Evolutionary conservation across 2,113 vertebrate species (phyloP).

Genomic region (Cercocebus atys): DNA sequence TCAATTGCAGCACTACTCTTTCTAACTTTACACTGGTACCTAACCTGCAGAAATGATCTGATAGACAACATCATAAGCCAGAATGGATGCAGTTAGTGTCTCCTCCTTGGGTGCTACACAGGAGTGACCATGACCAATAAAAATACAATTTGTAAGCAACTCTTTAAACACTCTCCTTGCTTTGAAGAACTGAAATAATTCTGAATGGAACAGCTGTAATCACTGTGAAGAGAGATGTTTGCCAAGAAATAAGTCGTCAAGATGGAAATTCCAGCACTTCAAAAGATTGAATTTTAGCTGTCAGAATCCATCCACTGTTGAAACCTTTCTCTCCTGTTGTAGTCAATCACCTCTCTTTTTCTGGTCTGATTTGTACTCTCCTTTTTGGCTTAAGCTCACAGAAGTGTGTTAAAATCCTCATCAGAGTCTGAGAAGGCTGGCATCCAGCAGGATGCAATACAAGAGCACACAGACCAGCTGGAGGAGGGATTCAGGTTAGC

Average conservation of each 20-base stretch:
- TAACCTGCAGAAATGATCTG: neutral
- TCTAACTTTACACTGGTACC: neutral
- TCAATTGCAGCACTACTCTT: neutral
- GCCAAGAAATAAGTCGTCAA: slow-evolving; percentile 18
- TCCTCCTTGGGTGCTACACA: neutral
- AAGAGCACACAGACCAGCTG: neutral
- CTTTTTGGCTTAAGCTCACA: neutral
- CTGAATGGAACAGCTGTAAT: slow-evolving; percentile 22
- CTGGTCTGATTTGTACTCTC: neutral
- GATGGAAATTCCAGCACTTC: neutral
- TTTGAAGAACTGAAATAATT: slow-evolving; percentile 53
- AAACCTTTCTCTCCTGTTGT: neutral
- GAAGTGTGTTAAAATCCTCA: neutral
- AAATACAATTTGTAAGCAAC: neutral
- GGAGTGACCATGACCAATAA: neutral
- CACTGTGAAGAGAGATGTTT: neutral
- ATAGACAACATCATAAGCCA: neutral
- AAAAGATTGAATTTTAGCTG: neutral
- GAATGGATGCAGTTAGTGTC: neutral
- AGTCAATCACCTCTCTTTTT: neutral
- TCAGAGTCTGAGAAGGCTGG: neutral
- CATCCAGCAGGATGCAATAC: rapidly evolving
- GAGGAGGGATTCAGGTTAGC: neutral
- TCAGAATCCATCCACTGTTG: neutral
- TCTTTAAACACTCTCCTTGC: slow-evolving; percentile 15